Evolutionary conservation across 2,888 invertebrate species (phyloP).

Genomic region (Lepidocyrtinus sp.): DNA sequence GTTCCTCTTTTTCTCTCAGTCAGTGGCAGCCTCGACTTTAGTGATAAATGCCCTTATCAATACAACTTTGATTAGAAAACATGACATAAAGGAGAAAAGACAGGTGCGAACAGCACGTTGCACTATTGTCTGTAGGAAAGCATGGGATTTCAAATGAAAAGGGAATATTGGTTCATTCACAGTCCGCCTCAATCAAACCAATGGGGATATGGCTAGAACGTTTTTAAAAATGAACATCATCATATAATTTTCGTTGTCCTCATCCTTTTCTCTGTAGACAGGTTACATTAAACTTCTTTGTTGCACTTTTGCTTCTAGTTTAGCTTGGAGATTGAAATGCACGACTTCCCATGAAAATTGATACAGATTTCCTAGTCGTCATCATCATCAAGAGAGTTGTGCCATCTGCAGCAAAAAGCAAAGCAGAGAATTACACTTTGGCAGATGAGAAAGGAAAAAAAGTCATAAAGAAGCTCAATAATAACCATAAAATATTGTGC

Average conservation of each 20-base stretch:
- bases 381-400: constrained; percentile 23
- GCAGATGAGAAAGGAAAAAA: constrained; percentile 39
- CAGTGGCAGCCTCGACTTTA: constrained; percentile 34
- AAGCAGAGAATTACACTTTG: constrained; percentile 18
- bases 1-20: constrained; percentile 23
- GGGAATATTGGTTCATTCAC: constrained; percentile 50
- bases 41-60: constrained; percentile 58
- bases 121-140: constrained; percentile 54
- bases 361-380: constrained; percentile 62
- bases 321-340: constrained; percentile 52
- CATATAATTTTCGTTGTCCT: constrained; percentile 18
- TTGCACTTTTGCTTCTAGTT: constrained; percentile 38
- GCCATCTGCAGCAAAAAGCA: constrained; percentile 32
- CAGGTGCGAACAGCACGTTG: constrained; percentile 63
- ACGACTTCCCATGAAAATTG: constrained; percentile 65
- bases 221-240: background rate
- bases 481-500: constrained; percentile 57
- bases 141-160: constrained; percentile 54
- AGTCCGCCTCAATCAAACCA: no score
- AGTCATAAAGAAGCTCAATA: constrained; percentile 51
- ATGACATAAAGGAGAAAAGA: constrained; percentile 49
- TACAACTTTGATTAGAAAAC: constrained; percentile 59
- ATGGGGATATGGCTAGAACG: no score
- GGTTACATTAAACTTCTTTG: constrained; percentile 52
- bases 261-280: constrained; percentile 41